phyloP scores from a whole-genome alignment of 2,888 invertebrate species.

The Meloe dianella region DNA sequence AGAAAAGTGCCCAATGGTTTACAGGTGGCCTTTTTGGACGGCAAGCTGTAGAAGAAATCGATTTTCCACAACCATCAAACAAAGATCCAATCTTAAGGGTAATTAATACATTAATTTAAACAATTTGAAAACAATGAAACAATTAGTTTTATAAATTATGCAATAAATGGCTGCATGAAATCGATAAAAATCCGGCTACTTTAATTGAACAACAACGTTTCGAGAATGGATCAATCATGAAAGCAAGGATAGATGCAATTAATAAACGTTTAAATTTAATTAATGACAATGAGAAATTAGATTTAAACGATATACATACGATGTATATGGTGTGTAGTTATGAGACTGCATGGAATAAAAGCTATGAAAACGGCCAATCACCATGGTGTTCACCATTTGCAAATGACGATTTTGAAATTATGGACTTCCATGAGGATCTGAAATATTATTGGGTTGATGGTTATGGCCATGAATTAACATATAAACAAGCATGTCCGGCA shows the following conservation, averaged over 20 bases:
- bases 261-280: slow-evolving; percentile 68
- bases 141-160: slow-evolving; percentile 58
- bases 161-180: slow-evolving; percentile 50
- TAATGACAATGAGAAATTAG: slow-evolving; percentile 43
- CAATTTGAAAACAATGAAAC: background rate
- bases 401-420: slow-evolving; percentile 64
- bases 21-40: slow-evolving; percentile 77
- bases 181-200: slow-evolving; percentile 51
- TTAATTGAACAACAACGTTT: slow-evolving; percentile 47
- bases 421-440: slow-evolving; percentile 80
- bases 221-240: slow-evolving; percentile 55
- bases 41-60: slow-evolving; percentile 65
- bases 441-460: slow-evolving; percentile 84
- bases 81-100: slow-evolving; percentile 58
- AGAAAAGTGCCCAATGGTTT: slow-evolving; percentile 77
- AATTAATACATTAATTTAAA: slow-evolving; percentile 21
- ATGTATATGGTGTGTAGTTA: slow-evolving; percentile 80
- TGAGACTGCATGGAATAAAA: slow-evolving; percentile 81
- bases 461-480: slow-evolving; percentile 76
- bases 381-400: slow-evolving; percentile 83
- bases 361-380: slow-evolving; percentile 58
- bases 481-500: slow-evolving; percentile 77
- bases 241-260: slow-evolving; percentile 64
- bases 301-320: slow-evolving; percentile 65
- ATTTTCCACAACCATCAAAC: slow-evolving; percentile 69